Conservation (phyloP, 2,113 vertebrate species). For the Siniperca knerii region DNA sequence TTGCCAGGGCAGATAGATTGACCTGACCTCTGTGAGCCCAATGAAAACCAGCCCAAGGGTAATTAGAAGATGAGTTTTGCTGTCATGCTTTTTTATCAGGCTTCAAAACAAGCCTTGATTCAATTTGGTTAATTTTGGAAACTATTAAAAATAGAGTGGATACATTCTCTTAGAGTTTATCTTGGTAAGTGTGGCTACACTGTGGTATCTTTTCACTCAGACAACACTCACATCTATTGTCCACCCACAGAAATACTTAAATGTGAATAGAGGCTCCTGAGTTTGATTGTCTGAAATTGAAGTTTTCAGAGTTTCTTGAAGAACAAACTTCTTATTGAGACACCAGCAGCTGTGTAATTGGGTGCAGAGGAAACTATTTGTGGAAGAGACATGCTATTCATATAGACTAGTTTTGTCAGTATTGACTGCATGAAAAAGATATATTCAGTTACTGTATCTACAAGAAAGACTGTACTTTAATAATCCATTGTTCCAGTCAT, state of each 20-base stretch:
- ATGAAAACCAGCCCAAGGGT: conserved; percentile 48
- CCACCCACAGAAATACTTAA: conserved; percentile 2
- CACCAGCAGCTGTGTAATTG: conserved; percentile 23
- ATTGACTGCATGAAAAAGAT: conserved; percentile 44
- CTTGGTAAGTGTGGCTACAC: neutral
- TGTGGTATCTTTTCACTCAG: neutral
- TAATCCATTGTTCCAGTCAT: conserved; percentile 48
- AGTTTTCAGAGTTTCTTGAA: conserved; percentile 20
- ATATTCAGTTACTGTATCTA: conserved; percentile 41
- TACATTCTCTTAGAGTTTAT: neutral
- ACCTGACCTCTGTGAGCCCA: conserved; percentile 52
- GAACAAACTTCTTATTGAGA: conserved; percentile 16
- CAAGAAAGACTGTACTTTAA: conserved; percentile 21
- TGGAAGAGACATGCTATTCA: conserved; percentile 23
- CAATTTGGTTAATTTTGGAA: neutral
- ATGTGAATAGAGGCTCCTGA: neutral
- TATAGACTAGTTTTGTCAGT: conserved; percentile 17
- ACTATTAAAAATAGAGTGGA: neutral
- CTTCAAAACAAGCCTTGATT: conserved; percentile 2
- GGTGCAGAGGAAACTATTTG: conserved; percentile 26
- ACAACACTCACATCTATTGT: neutral
- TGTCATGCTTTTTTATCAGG: conserved; percentile 3
- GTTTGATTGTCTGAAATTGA: neutral
- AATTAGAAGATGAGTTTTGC: conserved; percentile 51
- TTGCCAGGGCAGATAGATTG: conserved; percentile 52